Evolutionary conservation across 2,113 vertebrate genomes (phyloP).

Genomic region (Crypturellus undulatus): DNA sequence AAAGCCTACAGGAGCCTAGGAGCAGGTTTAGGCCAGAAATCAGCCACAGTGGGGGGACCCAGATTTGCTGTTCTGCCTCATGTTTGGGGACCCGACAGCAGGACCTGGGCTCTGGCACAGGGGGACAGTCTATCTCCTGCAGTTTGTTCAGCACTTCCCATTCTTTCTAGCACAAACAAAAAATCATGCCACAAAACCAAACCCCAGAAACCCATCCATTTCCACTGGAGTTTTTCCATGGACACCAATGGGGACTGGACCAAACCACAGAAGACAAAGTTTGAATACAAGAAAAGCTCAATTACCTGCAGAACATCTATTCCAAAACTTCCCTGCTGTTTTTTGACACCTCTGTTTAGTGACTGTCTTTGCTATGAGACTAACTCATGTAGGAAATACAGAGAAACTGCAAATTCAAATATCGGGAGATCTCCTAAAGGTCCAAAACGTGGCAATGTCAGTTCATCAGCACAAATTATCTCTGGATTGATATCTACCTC

Average conservation of each 20-base stretch:
- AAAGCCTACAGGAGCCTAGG: background rate
- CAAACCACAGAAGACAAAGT: conserved; percentile 29
- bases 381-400: background rate
- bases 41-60: background rate
- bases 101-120: background rate
- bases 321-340: conserved; percentile 25
- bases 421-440: background rate
- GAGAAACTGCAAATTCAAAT: conserved; percentile 28
- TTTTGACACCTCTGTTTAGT: background rate
- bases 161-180: background rate
- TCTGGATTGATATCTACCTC: background rate
- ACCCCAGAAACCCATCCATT: conserved; percentile 47
- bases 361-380: background rate
- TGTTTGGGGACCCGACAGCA: background rate
- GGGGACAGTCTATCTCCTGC: background rate
- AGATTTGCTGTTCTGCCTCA: background rate
- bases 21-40: background rate
- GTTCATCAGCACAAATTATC: background rate
- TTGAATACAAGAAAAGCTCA: conserved; percentile 29
- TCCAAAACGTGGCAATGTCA: background rate
- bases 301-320: conserved; percentile 16
- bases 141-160: background rate
- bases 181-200: background rate
- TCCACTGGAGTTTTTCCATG: conserved; percentile 59
- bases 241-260: background rate